Conservation (phyloP, 2,113 vertebrate genomes). For the Martes martes region DNA sequence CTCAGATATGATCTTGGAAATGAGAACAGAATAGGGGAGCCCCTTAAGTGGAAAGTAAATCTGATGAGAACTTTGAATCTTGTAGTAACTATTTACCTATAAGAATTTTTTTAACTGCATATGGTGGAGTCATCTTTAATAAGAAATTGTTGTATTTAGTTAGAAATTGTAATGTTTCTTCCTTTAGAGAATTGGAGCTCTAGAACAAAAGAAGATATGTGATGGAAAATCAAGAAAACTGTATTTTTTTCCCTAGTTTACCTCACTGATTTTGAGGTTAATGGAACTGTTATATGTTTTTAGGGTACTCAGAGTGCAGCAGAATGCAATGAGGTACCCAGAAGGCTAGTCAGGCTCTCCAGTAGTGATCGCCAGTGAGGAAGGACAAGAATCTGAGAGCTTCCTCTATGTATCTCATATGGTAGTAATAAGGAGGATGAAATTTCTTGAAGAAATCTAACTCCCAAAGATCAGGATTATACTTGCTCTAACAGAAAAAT, state of each 20-base stretch:
- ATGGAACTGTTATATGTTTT: neutral
- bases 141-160: neutral
- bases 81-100: neutral
- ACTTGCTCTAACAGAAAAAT: neutral
- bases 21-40: neutral
- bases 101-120: neutral
- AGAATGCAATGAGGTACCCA: neutral
- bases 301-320: neutral
- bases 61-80: neutral
- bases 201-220: neutral
- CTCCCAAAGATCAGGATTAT: neutral
- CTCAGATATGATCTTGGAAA: neutral
- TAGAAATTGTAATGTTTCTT: neutral
- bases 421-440: neutral
- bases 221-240: neutral
- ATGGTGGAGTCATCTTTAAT: neutral
- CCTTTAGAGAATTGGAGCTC: neutral
- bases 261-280: neutral
- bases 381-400: neutral
- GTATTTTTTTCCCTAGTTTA: neutral
- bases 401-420: neutral
- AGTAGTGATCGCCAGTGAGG: neutral
- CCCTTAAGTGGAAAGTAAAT: neutral
- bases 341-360: neutral
- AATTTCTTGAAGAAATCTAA: neutral